These are phyloP conservation scores for Todus mexicanus DNA, from an alignment of 2,797 vertebrate species.

Conservation along the genomic window DNA sequence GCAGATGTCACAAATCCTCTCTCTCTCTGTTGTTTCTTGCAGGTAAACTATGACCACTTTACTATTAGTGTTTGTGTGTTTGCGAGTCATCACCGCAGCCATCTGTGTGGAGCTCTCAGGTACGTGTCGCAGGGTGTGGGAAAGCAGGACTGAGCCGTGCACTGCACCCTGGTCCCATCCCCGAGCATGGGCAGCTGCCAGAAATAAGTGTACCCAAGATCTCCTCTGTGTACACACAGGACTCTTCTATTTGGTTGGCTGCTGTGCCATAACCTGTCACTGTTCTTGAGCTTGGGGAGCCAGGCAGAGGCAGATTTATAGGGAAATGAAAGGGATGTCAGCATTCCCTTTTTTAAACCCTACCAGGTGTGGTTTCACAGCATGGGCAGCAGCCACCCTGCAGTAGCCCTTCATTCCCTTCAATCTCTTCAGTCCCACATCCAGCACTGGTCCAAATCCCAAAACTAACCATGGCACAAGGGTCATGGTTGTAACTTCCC, in stretches of 20 bases:
- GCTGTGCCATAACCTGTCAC: not conserved
- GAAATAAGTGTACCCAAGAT: not conserved
- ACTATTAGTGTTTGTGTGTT: constrained; percentile 84
- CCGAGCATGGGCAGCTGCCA: not conserved
- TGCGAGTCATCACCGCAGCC: constrained; percentile 80
- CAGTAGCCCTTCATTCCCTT: not conserved
- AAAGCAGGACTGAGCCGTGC: not conserved
- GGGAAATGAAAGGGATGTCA: not conserved
- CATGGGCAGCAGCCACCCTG: not conserved
- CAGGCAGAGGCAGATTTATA: not conserved
- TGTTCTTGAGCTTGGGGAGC: not conserved
- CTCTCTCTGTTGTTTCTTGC: constrained; percentile 59
- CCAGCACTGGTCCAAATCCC: not conserved
- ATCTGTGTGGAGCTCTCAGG: constrained; percentile 77
- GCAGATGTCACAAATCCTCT: not conserved
- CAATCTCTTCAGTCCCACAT: not conserved
- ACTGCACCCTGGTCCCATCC: not conserved
- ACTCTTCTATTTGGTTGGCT: not conserved
- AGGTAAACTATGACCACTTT: constrained; percentile 90
- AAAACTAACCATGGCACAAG: not conserved
- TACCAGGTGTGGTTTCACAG: rapidly evolving
- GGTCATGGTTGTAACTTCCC: not conserved
- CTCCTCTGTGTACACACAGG: not conserved
- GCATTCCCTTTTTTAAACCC: not conserved
- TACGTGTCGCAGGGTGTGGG: constrained; percentile 33